phyloP scores from a whole-genome alignment of 2,797 vertebrate genomes.

The Acropternis orthonyx region DNA sequence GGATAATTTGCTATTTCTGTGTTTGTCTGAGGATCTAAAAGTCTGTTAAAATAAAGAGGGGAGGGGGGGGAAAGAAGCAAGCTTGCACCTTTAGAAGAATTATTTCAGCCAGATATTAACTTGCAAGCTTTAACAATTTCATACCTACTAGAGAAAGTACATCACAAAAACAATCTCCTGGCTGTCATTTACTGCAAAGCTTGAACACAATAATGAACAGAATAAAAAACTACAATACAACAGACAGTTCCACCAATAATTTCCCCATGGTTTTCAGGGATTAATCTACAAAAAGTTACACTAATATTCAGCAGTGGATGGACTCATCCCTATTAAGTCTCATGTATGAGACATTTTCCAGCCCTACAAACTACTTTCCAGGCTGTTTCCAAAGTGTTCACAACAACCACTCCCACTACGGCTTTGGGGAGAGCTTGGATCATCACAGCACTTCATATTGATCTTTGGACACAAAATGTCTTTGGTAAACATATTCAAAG shows the following conservation, averaged over 20 bases:
- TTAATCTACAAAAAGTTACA: background rate
- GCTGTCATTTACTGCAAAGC: background rate
- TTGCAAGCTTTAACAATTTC: background rate
- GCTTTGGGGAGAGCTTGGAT: background rate
- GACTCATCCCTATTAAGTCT: background rate
- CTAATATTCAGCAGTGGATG: background rate
- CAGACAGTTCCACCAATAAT: background rate
- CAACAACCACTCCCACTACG: background rate
- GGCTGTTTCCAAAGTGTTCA: background rate
- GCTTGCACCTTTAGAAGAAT: background rate
- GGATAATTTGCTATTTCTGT: slow-evolving; percentile 97
- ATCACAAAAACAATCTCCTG: background rate
- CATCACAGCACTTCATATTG: background rate
- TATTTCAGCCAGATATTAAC: background rate
- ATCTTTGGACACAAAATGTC: background rate
- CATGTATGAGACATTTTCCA: fast-evolving
- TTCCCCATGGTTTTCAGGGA: background rate
- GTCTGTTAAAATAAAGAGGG: slow-evolving; percentile 73
- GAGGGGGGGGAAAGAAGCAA: background rate
- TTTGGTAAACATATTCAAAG: background rate
- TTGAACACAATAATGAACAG: background rate
- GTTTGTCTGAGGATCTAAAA: slow-evolving; percentile 91
- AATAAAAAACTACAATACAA: background rate
- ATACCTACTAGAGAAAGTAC: background rate
- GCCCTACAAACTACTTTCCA: background rate